Evolutionary conservation across 2,797 vertebrate genomes (phyloP).

Genomic region (Phoebastria nigripes): DNA sequence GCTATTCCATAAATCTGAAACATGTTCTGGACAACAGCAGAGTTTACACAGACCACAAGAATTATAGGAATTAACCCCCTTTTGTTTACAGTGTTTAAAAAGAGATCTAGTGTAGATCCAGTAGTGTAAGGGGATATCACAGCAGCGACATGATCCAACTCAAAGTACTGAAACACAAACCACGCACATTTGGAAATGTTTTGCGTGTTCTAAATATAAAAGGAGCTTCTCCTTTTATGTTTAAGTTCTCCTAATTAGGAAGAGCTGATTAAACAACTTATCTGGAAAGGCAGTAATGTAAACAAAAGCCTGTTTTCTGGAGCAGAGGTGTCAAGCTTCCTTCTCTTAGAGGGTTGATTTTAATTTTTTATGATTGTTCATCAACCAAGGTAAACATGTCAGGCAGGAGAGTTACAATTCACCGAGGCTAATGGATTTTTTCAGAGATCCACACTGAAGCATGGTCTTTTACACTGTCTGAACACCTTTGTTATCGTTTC

Average conservation of each 20-base stretch:
- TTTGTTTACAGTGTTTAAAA: background rate
- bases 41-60: slow-evolving; percentile 36
- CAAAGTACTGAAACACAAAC: background rate
- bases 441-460: background rate
- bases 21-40: slow-evolving; percentile 14
- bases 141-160: background rate
- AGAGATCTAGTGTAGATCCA: background rate
- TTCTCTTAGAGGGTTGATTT: background rate
- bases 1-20: slow-evolving; percentile 44
- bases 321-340: background rate
- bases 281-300: background rate
- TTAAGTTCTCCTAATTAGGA: slow-evolving; percentile 9
- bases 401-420: background rate
- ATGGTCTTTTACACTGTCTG: background rate
- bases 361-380: background rate
- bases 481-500: rapidly evolving
- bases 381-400: background rate
- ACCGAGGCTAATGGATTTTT: background rate
- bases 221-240: background rate
- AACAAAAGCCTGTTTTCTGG: background rate
- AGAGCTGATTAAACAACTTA: slow-evolving; percentile 17
- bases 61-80: slow-evolving; percentile 43
- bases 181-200: background rate
- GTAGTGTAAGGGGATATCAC: rapidly evolving
- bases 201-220: background rate